Base-by-base conservation (phyloP, 2,797 vertebrate species). In the Microctenopoma lineatum region DNA sequence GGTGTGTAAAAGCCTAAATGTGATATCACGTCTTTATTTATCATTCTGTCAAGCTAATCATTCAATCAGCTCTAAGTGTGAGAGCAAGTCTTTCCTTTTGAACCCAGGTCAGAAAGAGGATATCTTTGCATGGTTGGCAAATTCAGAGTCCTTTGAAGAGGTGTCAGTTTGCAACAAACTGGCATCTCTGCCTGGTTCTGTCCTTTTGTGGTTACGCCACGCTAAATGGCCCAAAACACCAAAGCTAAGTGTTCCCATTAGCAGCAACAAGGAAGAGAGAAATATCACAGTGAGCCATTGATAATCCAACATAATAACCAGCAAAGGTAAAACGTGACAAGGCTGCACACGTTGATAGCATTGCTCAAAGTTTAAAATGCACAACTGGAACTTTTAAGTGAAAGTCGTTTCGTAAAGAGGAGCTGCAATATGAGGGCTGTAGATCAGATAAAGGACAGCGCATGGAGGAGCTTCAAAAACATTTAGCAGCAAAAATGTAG, bases 81-180 rank as follows among this genome's bases (percentile, higher is more conserved):
- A 82, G 79, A 70, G 44, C 9, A 16, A 59, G 38, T 69, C 58
- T 65, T 65, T 63, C 55, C 72, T 80, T 73, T 69, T 84, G 83
- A 87, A 83, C 79, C 70, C 45, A 36, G 86, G 79, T 86, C 71
- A 81, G 85, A 87, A 87, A 87, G 77, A 69, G 41, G 66, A 91
- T 81, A 86, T 62, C 66, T 68, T 79, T 73, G 76, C 72, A 66
- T 56, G 75, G 73, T 77, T 83, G 81, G 83, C 84, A 77, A 79
- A 70, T 59, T 55, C 16, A 2, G 44, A 10, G 70, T 54, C 63
- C 87, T 93, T 91, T 92, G 88, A 93, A 89, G 86, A 80, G 63
- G 81, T 90, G 77, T 91, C 86, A 2, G 75, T 63, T 93, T 92
- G 77, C 78, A 84, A 42, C 69, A 79, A 79, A 81, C 81, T 80